Conservation (phyloP, 2,113 vertebrate genomes). For the Benitochromis conjunctus region DNA sequence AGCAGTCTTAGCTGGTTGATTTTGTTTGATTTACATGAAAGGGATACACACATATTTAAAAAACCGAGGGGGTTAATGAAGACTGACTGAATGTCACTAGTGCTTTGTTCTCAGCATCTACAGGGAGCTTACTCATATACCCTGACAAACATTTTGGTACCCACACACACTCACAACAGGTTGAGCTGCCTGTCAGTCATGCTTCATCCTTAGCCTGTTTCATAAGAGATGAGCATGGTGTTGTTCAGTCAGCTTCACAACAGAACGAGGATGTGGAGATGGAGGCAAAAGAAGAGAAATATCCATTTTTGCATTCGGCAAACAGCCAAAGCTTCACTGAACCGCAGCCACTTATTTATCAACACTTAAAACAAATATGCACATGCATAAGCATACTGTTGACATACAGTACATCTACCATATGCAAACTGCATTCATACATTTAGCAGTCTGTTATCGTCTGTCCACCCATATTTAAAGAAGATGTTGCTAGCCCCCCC, state of each 20-base stretch:
- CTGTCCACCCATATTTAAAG: neutral
- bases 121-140: conserved; percentile 1
- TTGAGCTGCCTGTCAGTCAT: neutral
- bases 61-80: conserved; percentile 32
- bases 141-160: neutral
- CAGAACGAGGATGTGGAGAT: neutral
- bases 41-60: neutral
- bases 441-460: neutral
- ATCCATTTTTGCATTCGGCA: neutral
- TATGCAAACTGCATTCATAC: neutral
- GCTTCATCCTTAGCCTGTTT: neutral
- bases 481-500: neutral
- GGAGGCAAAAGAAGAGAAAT: neutral
- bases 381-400: neutral
- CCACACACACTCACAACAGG: neutral
- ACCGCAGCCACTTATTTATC: neutral
- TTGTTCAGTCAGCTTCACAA: neutral
- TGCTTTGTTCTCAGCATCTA: conserved; percentile 24
- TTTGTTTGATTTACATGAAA: conserved; percentile 34
- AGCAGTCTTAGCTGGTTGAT: conserved; percentile 1
- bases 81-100: conserved; percentile 16
- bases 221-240: neutral
- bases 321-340: neutral
- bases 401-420: neutral
- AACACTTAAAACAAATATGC: neutral